Evolutionary conservation across 2,888 invertebrate species (phyloP).

Genomic region (Calameuta idolon): DNA sequence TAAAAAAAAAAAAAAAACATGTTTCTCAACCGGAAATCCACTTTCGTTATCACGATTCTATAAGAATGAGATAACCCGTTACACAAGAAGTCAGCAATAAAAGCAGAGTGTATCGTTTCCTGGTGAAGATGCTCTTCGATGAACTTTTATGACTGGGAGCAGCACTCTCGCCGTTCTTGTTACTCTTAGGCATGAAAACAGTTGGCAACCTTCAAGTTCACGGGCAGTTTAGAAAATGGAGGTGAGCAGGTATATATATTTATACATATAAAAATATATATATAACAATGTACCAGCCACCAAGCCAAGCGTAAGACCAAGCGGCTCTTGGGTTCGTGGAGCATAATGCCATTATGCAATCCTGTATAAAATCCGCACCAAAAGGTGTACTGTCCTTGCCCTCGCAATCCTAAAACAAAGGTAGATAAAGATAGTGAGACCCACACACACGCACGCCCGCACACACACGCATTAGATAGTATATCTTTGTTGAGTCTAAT

Average conservation of each 20-base stretch:
- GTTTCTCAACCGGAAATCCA: background rate
- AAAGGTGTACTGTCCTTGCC: background rate
- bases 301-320: background rate
- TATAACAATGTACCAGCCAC: background rate
- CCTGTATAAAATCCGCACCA: constrained; percentile 2
- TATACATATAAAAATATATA: background rate
- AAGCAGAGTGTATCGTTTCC: background rate
- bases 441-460: background rate
- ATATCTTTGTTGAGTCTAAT: background rate
- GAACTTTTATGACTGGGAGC: background rate
- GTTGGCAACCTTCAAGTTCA: constrained; percentile 14
- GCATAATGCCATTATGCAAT: constrained; percentile 14
- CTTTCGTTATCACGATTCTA: background rate
- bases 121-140: background rate
- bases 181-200: background rate
- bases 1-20: background rate
- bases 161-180: background rate
- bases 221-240: background rate
- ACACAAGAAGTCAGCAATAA: background rate
- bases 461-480: background rate
- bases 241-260: background rate
- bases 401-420: background rate
- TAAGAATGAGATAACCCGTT: background rate
- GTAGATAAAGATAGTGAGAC: background rate
- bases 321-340: background rate